These are phyloP conservation scores for Pristionchus pacificus DNA, from an alignment of 1,140 invertebrate species.

Conservation along the genomic window DNA sequence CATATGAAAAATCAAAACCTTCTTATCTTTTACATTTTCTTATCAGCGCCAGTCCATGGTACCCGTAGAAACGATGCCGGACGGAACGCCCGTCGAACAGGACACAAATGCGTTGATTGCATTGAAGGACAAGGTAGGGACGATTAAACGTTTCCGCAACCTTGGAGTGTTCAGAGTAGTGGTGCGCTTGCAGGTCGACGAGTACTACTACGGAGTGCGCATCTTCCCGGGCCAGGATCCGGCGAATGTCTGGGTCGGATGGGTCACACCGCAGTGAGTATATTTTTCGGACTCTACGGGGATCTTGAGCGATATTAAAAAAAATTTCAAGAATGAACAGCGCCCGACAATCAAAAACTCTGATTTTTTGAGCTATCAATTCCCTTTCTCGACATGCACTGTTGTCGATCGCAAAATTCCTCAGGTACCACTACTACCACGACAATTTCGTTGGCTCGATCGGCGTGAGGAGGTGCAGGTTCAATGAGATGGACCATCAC, in stretches of 20 bases:
- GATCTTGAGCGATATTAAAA: no score
- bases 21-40: no score
- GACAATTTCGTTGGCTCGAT: slow-evolving; percentile 42
- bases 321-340: no score
- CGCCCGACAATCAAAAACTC: no score
- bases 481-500: slow-evolving; percentile 58
- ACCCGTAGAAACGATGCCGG: slow-evolving; percentile 61
- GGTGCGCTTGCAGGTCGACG: slow-evolving; percentile 89
- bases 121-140: slow-evolving; percentile 65
- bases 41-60: slow-evolving; percentile 24
- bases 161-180: slow-evolving; percentile 61
- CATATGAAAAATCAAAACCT: no score
- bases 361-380: no score
- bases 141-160: no score
- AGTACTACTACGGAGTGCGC: slow-evolving; percentile 88
- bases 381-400: no score
- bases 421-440: slow-evolving; percentile 67
- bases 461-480: slow-evolving; percentile 56
- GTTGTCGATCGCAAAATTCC: no score
- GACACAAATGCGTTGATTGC: slow-evolving; percentile 60
- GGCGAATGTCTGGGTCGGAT: slow-evolving; percentile 93
- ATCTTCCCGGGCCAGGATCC: slow-evolving; percentile 87
- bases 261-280: slow-evolving; percentile 97
- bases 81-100: slow-evolving; percentile 41
- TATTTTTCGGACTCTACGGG: no score